A percentile compares a stretch with the other conserved stretches of the same genome.
phyloP scores from a whole-genome alignment of 92 coral and sea anemone species.

The Zoanthus sansibaricus region DNA sequence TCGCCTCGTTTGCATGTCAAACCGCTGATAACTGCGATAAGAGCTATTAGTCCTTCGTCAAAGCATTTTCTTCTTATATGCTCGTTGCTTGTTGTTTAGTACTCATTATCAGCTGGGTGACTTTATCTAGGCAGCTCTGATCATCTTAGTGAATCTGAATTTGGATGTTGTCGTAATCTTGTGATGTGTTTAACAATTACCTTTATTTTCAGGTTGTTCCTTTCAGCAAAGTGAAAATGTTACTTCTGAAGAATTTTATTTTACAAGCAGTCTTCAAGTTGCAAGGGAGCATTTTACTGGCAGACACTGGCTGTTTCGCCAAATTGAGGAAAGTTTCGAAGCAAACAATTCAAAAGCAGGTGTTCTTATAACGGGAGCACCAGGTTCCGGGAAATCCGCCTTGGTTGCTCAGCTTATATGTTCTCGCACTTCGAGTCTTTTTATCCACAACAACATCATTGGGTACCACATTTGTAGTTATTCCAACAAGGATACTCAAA shows the following conservation, averaged over 20 bases:
- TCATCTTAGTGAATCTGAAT: too few relatives aligned
- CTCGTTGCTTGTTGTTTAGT: too few relatives aligned
- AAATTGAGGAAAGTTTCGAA: constrained; percentile 46
- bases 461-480: constrained; percentile 61
- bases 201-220: neutral
- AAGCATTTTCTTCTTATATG: too few relatives aligned
- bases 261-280: constrained; percentile 24
- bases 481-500: constrained; percentile 45
- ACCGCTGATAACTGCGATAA: too few relatives aligned
- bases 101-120: too few relatives aligned
- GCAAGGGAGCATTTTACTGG: constrained; percentile 49
- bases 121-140: too few relatives aligned
- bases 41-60: too few relatives aligned
- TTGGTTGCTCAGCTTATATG: constrained; percentile 53
- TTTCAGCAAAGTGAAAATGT: neutral
- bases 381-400: constrained; percentile 64
- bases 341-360: constrained; percentile 20
- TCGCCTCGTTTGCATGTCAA: too few relatives aligned
- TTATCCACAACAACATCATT: constrained; percentile 53
- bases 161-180: too few relatives aligned
- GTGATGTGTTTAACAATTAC: neutral
- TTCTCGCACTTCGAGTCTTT: constrained; percentile 53
- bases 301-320: constrained; percentile 52
- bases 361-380: constrained; percentile 51
- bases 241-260: constrained; percentile 2